phyloP scores from a whole-genome alignment of 2,113 vertebrate species.

The Pachyramphus minor region DNA sequence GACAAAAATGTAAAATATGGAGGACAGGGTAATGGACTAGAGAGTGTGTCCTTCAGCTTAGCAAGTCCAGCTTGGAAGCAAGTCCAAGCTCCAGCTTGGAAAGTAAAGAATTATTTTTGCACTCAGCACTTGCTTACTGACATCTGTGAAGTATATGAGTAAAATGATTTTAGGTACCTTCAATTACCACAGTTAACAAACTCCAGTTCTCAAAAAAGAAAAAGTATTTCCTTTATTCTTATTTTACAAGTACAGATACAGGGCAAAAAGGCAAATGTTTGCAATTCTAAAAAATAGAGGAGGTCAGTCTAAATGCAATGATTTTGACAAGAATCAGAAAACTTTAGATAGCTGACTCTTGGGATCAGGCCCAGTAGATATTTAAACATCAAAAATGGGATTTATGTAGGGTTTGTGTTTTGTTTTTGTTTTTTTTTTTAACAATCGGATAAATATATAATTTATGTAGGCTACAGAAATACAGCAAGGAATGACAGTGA shows the following conservation, averaged over 20 bases:
- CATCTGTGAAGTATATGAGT: neutral
- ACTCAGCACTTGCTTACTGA: neutral
- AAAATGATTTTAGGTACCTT: neutral
- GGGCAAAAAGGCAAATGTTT: neutral
- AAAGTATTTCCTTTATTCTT: neutral
- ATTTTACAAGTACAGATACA: fast-evolving
- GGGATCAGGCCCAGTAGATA: neutral
- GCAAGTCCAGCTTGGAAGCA: too few relatives aligned
- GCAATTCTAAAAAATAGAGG: neutral
- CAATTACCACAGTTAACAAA: neutral
- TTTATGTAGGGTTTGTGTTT: neutral
- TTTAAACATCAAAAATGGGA: neutral
- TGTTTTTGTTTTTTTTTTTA: neutral
- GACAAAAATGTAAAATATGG: constrained; percentile 47
- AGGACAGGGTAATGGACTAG: neutral
- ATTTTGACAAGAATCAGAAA: neutral
- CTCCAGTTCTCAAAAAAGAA: neutral
- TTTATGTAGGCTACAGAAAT: neutral
- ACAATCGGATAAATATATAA: neutral
- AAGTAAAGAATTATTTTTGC: neutral
- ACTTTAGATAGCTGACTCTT: neutral
- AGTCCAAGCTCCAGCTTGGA: neutral
- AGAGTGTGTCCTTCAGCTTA: neutral
- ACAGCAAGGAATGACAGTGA: neutral
- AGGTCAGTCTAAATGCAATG: neutral